phyloP scores from a whole-genome alignment of 1,140 invertebrate genomes.

The Grapholita molesta region DNA sequence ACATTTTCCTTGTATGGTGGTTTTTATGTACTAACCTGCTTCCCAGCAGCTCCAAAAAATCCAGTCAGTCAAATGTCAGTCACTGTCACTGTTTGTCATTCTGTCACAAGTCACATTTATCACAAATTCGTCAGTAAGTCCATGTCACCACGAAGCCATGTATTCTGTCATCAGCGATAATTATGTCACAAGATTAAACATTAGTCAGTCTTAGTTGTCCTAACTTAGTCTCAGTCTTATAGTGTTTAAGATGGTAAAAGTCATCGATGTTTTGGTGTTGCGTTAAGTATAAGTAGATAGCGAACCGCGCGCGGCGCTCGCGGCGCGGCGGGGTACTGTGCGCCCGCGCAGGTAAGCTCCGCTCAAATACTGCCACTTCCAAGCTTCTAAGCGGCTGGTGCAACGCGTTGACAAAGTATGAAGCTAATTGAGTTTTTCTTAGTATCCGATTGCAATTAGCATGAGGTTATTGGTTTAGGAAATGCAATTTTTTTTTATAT shows the following conservation, averaged over 20 bases:
- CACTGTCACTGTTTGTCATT: conserved; percentile 11
- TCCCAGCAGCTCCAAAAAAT: conserved; percentile 23
- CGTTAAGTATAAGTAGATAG: conserved; percentile 53
- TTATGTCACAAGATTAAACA: neutral
- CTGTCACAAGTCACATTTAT: neutral
- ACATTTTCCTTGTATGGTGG: no score
- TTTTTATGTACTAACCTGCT: conserved; percentile 38
- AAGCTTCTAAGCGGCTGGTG: neutral
- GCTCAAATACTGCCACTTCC: conserved; percentile 69
- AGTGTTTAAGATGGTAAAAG: neutral
- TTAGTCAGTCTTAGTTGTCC: neutral
- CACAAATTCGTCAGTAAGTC: conserved; percentile 24
- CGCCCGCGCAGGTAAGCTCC: conserved; percentile 31
- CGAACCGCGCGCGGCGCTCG: conserved; percentile 42
- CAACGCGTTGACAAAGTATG: conserved; percentile 32
- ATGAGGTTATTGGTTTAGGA: neutral
- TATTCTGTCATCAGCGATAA: no score
- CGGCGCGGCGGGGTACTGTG: conserved; percentile 52
- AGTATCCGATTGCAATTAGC: neutral
- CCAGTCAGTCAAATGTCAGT: conserved; percentile 31
- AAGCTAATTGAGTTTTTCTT: neutral
- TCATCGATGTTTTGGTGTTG: neutral
- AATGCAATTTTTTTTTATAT: neutral
- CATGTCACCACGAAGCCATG: no score
- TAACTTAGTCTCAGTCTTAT: conserved; percentile 2